phyloP scores from a whole-genome alignment of 2,113 vertebrate genomes.

The Phaethornis superciliosus region DNA sequence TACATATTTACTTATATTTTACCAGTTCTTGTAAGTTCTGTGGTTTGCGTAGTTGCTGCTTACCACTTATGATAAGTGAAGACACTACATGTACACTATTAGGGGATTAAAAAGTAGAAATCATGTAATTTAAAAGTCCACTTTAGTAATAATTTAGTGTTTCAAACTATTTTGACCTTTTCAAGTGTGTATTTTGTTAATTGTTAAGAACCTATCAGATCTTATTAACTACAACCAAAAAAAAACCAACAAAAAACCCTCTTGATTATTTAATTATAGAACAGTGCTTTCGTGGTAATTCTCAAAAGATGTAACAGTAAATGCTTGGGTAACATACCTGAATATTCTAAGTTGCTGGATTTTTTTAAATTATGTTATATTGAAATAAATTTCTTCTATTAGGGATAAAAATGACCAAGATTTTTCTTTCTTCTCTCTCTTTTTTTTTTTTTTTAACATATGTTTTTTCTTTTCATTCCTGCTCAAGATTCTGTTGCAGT shows the following conservation, averaged over 20 bases:
- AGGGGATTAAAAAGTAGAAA: background rate
- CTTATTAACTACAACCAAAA: background rate
- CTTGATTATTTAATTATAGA: background rate
- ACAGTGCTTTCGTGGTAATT: background rate
- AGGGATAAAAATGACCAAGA: background rate
- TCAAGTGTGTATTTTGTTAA: background rate
- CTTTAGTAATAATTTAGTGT: background rate
- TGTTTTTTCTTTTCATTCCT: background rate
- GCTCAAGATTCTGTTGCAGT: background rate
- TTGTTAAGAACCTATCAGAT: background rate
- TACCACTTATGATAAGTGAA: background rate
- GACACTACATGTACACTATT: background rate
- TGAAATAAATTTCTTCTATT: background rate
- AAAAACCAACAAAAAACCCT: background rate
- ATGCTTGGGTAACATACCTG: background rate
- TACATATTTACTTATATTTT: background rate
- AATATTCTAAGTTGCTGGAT: background rate
- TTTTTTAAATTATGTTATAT: background rate
- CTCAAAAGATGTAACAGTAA: background rate
- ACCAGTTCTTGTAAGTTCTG: background rate
- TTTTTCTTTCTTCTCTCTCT: background rate
- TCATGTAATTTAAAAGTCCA: background rate
- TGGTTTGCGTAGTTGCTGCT: background rate
- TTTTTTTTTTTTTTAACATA: background rate
- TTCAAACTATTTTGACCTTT: background rate